These are phyloP conservation scores for Caenorhabditis auriculariae DNA, from an alignment of 2,888 invertebrate species.

Conservation along the genomic window DNA sequence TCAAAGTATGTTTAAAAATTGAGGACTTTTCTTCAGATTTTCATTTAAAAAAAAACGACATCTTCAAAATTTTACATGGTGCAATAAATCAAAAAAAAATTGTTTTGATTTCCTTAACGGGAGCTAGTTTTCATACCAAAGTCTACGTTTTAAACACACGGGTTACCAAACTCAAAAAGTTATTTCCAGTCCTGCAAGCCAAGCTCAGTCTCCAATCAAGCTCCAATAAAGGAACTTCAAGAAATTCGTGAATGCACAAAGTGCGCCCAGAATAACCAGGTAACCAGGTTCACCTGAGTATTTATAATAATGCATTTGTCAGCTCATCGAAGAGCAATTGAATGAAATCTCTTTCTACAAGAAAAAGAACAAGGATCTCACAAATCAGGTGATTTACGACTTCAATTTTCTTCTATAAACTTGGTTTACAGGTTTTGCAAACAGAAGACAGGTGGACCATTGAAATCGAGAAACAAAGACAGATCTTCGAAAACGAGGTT, in stretches of 20 bases:
- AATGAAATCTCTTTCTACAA: slow-evolving; percentile 54
- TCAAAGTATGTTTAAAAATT: slow-evolving; percentile 31
- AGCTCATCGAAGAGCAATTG: slow-evolving; percentile 36
- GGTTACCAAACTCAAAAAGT: too few species aligned
- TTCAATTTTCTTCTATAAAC: slow-evolving; percentile 4
- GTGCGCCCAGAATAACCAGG: slow-evolving; percentile 37
- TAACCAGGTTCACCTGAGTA: background rate
- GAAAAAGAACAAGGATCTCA: slow-evolving; percentile 62
- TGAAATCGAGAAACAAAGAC: slow-evolving; percentile 61
- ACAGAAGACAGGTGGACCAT: slow-evolving; percentile 63
- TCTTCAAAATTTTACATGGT: too few species aligned
- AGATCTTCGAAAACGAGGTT: slow-evolving; percentile 52
- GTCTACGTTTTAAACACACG: too few species aligned
- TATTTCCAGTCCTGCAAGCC: too few species aligned
- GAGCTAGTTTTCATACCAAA: too few species aligned
- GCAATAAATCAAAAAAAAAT: too few species aligned
- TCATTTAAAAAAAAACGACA: too few species aligned
- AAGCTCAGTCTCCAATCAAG: too few species aligned
- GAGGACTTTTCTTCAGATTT: too few species aligned
- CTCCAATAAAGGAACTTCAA: slow-evolving; percentile 17
- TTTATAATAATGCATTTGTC: background rate
- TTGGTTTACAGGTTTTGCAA: slow-evolving; percentile 42
- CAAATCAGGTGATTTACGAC: slow-evolving; percentile 61
- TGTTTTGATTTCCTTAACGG: too few species aligned
- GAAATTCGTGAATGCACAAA: slow-evolving; percentile 28